Conservation (phyloP, 1,140 invertebrate genomes). For the Brachionus koreanus region DNA sequence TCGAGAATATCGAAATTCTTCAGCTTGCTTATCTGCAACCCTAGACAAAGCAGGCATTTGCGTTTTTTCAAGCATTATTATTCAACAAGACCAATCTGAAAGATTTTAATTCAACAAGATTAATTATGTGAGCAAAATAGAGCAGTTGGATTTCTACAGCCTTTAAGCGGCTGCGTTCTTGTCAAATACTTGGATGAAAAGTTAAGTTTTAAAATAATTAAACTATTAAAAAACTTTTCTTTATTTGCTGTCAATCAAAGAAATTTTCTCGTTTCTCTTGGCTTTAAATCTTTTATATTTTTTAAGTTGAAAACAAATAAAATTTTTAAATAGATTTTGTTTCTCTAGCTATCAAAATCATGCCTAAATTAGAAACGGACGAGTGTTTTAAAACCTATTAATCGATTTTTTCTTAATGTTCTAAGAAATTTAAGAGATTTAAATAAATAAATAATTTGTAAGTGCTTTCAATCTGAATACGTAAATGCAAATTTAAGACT, state of each 20-base stretch:
- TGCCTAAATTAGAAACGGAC: not conserved
- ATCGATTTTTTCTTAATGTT: not conserved
- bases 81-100: not conserved
- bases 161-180: not conserved
- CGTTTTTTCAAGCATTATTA: not conserved
- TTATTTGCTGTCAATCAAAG: not conserved
- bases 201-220: not conserved
- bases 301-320: not conserved
- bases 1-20: not conserved
- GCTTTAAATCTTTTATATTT: not conserved
- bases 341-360: not conserved
- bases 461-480: not conserved
- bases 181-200: not conserved
- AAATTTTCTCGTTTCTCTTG: not conserved
- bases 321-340: not conserved
- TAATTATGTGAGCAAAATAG: not conserved
- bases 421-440: no score
- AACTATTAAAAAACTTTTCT: not conserved
- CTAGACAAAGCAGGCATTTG: not conserved
- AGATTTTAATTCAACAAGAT: not conserved
- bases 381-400: not conserved
- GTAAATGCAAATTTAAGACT: no score
- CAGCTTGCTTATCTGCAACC: not conserved
- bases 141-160: no score
- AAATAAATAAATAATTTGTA: not conserved